These are phyloP conservation scores for Falco naumanni DNA, from an alignment of 2,797 vertebrate species.

Conservation along the genomic window DNA sequence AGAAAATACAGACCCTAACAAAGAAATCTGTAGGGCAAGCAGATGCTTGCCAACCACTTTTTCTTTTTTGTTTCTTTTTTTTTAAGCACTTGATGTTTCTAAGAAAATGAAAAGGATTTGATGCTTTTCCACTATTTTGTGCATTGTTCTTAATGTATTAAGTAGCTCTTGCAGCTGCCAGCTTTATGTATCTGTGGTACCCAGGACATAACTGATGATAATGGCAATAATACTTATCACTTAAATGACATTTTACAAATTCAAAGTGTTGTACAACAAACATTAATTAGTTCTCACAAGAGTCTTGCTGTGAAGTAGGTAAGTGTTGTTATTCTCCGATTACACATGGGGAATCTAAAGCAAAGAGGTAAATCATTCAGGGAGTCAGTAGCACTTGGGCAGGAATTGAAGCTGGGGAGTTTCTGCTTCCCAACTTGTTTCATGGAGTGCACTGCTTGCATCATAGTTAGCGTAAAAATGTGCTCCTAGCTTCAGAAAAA, in stretches of 20 bases:
- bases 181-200: neutral
- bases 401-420: neutral
- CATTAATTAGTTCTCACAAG: conserved; percentile 62
- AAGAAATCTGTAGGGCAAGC: neutral
- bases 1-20: neutral
- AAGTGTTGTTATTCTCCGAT: conserved; percentile 12
- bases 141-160: neutral
- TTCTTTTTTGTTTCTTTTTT: neutral
- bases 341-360: conserved; percentile 6
- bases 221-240: conserved; percentile 54
- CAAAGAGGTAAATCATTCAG: neutral
- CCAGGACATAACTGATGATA: conserved; percentile 19
- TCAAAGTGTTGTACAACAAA: conserved; percentile 61
- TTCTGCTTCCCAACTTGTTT: neutral
- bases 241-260: conserved; percentile 54
- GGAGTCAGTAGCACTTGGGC: neutral
- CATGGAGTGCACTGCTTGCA: neutral
- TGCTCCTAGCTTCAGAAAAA: neutral
- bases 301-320: conserved; percentile 52
- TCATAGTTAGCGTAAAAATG: neutral
- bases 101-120: neutral
- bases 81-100: neutral
- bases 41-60: neutral
- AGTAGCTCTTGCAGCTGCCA: neutral
- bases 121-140: neutral